phyloP scores from a whole-genome alignment of 2,797 vertebrate genomes.

The Centropyge bicolor region DNA sequence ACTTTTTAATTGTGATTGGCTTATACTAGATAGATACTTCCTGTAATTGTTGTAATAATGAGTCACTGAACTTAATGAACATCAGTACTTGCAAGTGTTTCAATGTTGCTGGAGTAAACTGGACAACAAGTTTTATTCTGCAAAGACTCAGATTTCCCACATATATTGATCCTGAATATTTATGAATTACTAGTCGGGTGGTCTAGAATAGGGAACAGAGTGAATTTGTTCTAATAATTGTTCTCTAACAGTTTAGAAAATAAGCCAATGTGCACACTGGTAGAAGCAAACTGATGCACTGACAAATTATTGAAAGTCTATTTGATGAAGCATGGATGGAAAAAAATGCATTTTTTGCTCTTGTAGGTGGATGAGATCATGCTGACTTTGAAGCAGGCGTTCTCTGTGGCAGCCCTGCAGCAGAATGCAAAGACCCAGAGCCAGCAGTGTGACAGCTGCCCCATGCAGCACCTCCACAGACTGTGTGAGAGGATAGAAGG shows the following conservation, averaged over 20 bases:
- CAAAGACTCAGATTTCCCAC: no score
- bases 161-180: no score
- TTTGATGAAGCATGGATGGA: background rate
- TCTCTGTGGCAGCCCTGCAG: constrained; percentile 93
- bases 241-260: constrained; percentile 1
- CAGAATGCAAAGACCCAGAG: constrained; percentile 88
- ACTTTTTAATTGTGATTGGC: constrained; percentile 13
- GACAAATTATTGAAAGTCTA: background rate
- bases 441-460: constrained; percentile 93
- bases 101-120: constrained; percentile 3
- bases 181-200: no score
- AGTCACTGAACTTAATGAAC: background rate
- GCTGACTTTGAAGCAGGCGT: constrained; percentile 98
- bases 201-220: no score
- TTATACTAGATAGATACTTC: background rate
- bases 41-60: constrained; percentile 2
- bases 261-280: background rate
- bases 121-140: no score
- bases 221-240: background rate
- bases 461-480: constrained; percentile 93
- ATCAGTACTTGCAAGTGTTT: background rate
- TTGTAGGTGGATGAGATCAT: constrained; percentile 97
- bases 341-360: constrained; percentile 10
- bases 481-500: constrained; percentile 97
- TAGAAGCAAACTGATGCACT: background rate